A percentile compares a stretch with the other conserved stretches of the same genome.
Evolutionary conservation across 2,797 vertebrate genomes (phyloP).

Genomic region (Brachymystax lenok): DNA sequence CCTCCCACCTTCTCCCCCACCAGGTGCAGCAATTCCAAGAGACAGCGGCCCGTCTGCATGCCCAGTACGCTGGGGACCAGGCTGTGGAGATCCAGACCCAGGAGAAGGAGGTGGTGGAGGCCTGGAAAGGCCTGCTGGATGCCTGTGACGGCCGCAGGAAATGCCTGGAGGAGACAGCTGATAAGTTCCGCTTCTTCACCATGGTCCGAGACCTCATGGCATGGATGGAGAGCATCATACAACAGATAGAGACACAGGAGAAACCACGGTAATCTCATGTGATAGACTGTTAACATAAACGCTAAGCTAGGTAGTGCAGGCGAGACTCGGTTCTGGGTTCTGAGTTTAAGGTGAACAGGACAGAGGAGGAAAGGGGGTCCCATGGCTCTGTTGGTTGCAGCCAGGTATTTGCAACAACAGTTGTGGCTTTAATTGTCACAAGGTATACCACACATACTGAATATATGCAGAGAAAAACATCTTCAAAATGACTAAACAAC

Average conservation of each 20-base stretch:
- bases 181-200: slow-evolving; percentile 93
- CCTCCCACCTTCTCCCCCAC: neutral
- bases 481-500: neutral
- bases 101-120: slow-evolving; percentile 85
- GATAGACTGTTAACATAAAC: neutral
- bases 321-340: no score
- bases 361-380: no score
- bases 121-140: slow-evolving; percentile 87
- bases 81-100: slow-evolving; percentile 81
- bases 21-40: slow-evolving; percentile 94
- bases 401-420: neutral
- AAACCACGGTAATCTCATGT: slow-evolving; percentile 82
- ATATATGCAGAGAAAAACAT: neutral
- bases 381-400: neutral
- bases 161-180: slow-evolving; percentile 85
- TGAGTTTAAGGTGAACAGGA: no score
- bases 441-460: neutral
- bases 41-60: slow-evolving; percentile 81
- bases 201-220: slow-evolving; percentile 90
- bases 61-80: slow-evolving; percentile 86
- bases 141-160: slow-evolving; percentile 87
- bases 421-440: neutral
- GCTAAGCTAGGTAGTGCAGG: neutral
- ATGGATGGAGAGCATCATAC: slow-evolving; percentile 93
- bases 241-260: slow-evolving; percentile 95